Evolutionary conservation across 2,113 vertebrate species (phyloP).

Genomic region (Coracopsis vasa): DNA sequence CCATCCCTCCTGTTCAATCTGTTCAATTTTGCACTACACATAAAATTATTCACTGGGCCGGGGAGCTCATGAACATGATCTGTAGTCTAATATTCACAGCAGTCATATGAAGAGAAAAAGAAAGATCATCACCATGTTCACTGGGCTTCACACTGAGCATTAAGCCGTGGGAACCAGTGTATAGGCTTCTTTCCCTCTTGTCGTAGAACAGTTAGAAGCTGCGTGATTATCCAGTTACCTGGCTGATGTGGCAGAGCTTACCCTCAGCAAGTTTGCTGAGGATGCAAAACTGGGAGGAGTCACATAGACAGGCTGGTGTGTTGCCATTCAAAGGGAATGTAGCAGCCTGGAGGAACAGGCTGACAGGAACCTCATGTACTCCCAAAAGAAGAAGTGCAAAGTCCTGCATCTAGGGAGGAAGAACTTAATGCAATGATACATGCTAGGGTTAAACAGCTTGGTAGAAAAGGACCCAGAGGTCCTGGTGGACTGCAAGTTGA

Average conservation of each 20-base stretch:
- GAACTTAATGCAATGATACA: background rate
- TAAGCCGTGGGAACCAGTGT: accelerated
- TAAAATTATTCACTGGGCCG: background rate
- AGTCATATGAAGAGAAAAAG: background rate
- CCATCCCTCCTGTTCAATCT: background rate
- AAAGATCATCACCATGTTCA: background rate
- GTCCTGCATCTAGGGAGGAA: background rate
- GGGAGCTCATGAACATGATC: background rate
- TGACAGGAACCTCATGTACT: background rate
- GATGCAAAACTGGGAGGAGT: background rate
- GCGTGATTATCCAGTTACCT: background rate
- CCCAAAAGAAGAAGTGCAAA: background rate
- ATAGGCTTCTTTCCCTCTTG: background rate
- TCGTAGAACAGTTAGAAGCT: background rate
- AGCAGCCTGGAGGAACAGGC: background rate
- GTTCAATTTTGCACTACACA: background rate
- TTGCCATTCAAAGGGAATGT: background rate
- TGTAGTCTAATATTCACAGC: background rate
- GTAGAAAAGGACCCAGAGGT: background rate
- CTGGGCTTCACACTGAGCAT: background rate
- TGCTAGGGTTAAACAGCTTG: background rate
- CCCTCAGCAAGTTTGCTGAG: background rate
- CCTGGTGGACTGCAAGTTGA: background rate
- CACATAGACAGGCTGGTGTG: no score
- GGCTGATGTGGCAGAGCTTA: background rate